phyloP scores from a whole-genome alignment of 2,113 vertebrate genomes.

The Dipodomys stephensi region DNA sequence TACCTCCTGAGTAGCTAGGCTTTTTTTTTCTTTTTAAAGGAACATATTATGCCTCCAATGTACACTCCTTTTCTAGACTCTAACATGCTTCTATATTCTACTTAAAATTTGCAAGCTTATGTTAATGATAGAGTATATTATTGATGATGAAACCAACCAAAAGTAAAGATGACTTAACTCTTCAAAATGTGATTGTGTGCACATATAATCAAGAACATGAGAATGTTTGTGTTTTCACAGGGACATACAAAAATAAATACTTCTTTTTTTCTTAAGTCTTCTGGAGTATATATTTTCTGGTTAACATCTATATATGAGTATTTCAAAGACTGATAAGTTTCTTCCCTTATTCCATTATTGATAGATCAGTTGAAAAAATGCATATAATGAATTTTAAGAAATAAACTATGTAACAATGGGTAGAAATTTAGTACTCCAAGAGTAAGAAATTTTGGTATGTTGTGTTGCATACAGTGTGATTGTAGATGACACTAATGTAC shows the following conservation, averaged over 20 bases:
- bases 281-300: background rate
- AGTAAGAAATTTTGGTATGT: no score
- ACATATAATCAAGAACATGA: background rate
- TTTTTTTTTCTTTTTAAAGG: background rate
- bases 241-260: background rate
- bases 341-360: background rate
- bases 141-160: background rate
- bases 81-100: background rate
- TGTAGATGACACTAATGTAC: no score
- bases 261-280: background rate
- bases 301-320: background rate
- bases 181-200: fast-evolving
- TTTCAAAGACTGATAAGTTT: background rate
- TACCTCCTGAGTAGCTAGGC: no score
- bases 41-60: background rate
- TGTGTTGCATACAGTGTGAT: no score
- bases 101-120: background rate
- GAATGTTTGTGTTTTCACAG: background rate
- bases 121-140: background rate
- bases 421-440: no score
- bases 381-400: no score
- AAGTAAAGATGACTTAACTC: background rate
- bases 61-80: background rate
- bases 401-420: no score
- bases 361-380: no score